These are phyloP conservation scores for Acrobeloides nanus DNA, from an alignment of 2,888 invertebrate species.

Conservation along the genomic window DNA sequence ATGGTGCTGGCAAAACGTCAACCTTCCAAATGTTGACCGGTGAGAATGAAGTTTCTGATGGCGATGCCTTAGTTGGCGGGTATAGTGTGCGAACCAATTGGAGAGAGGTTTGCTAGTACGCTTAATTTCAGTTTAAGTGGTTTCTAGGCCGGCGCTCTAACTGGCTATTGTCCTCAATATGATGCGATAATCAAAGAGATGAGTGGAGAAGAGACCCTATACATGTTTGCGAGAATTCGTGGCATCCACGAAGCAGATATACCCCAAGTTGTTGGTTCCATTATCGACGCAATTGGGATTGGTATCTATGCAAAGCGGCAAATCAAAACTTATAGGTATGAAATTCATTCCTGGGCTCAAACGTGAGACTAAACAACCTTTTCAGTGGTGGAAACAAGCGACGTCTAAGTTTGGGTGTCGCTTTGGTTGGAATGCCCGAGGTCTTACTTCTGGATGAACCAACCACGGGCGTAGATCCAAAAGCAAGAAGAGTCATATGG, in stretches of 20 bases:
- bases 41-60: conserved; percentile 36
- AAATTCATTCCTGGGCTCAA: neutral
- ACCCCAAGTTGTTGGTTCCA: conserved; percentile 15
- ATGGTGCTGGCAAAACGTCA: conserved; percentile 47
- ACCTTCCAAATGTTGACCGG: conserved; percentile 44
- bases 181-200: conserved; percentile 68
- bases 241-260: conserved; percentile 58
- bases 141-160: conserved; percentile 12
- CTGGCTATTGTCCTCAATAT: conserved; percentile 71
- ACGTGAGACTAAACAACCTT: neutral
- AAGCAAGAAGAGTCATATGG: conserved; percentile 24
- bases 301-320: conserved; percentile 20
- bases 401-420: conserved; percentile 67
- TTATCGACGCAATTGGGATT: conserved; percentile 24
- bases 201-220: conserved; percentile 66
- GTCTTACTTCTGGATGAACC: conserved; percentile 57
- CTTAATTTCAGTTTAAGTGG: neutral
- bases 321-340: conserved; percentile 27
- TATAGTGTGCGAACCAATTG: conserved; percentile 37
- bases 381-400: conserved; percentile 68
- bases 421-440: conserved; percentile 66
- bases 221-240: conserved; percentile 64
- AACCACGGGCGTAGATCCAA: conserved; percentile 66
- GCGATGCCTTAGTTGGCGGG: conserved; percentile 39
- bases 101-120: conserved; percentile 23